A percentile compares a stretch with the other conserved stretches of the same genome.
Conservation (phyloP, 2,113 vertebrate species). For the Tapirus terrestris region DNA sequence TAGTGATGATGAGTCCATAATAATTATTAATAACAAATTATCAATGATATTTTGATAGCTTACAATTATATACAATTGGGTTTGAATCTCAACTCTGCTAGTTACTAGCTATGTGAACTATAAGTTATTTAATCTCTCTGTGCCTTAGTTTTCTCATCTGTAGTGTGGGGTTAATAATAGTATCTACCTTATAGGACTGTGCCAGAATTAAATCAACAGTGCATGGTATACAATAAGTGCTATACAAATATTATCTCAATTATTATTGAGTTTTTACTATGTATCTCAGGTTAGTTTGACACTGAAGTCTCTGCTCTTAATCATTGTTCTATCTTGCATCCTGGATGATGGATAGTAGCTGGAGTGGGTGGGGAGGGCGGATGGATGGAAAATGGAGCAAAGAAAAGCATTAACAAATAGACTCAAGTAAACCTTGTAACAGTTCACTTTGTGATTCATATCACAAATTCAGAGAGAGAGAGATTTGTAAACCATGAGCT, state of each 20-base stretch:
- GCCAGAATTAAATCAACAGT: neutral
- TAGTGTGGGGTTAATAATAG: neutral
- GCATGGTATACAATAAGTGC: neutral
- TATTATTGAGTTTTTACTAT: neutral
- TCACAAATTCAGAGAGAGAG: neutral
- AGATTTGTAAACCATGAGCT: constrained; percentile 12
- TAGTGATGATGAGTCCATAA: neutral
- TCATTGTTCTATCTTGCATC: neutral
- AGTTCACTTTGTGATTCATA: neutral
- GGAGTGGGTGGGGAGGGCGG: neutral
- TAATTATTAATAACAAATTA: neutral
- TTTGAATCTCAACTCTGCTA: neutral
- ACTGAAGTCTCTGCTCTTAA: neutral
- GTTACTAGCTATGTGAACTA: neutral
- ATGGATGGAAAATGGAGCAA: neutral
- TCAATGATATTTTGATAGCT: neutral
- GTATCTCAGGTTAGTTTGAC: neutral
- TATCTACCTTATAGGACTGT: neutral
- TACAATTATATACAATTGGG: neutral
- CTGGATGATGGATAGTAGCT: neutral
- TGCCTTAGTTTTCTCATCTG: neutral
- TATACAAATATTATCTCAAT: neutral
- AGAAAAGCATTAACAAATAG: neutral
- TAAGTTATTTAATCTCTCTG: neutral
- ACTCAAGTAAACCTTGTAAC: neutral